A percentile compares a stretch with the other conserved stretches of the same genome.
Evolutionary conservation across 2,888 invertebrate genomes (phyloP).

Genomic region (Philhelius pedissequus): DNA sequence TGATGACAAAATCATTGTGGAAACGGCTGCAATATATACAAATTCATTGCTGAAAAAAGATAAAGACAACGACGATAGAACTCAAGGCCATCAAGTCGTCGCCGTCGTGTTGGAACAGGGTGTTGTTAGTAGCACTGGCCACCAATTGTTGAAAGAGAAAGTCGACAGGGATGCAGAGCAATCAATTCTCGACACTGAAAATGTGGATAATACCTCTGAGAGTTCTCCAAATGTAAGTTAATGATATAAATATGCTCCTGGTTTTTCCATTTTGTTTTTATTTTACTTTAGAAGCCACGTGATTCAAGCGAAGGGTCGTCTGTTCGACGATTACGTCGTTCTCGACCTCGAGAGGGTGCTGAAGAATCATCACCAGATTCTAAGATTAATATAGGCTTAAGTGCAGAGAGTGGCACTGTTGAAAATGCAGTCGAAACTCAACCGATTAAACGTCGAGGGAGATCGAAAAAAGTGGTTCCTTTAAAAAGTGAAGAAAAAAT

Average conservation of each 20-base stretch:
- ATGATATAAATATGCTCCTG: neutral
- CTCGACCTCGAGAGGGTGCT: constrained; percentile 70
- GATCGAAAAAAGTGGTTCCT: constrained; percentile 69
- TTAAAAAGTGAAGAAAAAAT: constrained; percentile 38
- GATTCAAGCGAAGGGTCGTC: constrained; percentile 70
- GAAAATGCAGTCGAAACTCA: constrained; percentile 17
- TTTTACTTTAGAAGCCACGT: constrained; percentile 68
- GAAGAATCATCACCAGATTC: constrained; percentile 39
- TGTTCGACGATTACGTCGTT: constrained; percentile 72
- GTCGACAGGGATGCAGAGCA: constrained; percentile 3
- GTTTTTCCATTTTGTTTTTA: neutral
- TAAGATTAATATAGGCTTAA: constrained; percentile 32
- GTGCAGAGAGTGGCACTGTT: neutral
- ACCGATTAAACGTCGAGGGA: constrained; percentile 69
- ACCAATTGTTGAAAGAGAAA: constrained; percentile 40
- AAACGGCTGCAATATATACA: constrained; percentile 13
- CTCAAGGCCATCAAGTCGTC: constrained; percentile 54
- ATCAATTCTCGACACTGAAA: constrained; percentile 22
- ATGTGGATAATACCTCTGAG: constrained; percentile 23
- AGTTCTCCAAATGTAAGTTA: constrained; percentile 44
- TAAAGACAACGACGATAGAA: constrained; percentile 43
- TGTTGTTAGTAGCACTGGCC: neutral
- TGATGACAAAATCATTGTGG: constrained; percentile 40
- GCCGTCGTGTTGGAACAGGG: constrained; percentile 15
- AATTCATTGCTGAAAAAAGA: constrained; percentile 37